phyloP scores from a whole-genome alignment of 2,113 vertebrate species.

The Chamaetylas fuelleborni region DNA sequence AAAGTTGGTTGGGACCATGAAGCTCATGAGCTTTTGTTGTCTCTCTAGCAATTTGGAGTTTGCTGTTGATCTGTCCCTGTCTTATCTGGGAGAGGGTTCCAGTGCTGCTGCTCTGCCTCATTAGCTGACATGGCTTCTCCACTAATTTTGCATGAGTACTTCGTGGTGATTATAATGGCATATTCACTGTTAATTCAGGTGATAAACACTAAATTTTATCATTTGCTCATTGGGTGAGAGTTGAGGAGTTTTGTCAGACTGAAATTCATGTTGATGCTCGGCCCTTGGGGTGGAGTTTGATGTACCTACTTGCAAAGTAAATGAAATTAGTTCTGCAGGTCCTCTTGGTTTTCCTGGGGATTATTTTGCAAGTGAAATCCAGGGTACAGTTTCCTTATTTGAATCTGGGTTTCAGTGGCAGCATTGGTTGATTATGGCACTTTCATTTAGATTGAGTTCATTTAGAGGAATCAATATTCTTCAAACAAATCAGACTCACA shows the following conservation, averaged over 20 bases:
- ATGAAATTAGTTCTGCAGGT: background rate
- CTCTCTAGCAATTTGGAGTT: background rate
- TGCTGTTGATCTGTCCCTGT: background rate
- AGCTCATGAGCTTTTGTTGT: background rate
- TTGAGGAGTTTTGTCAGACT: background rate
- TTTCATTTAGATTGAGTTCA: background rate
- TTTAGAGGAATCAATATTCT: background rate
- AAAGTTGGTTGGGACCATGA: rapidly evolving
- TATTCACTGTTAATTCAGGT: background rate
- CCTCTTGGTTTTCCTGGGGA: background rate
- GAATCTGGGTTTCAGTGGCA: background rate
- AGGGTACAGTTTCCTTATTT: background rate
- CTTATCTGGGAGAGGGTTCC: background rate
- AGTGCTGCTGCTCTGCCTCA: background rate
- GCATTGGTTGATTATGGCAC: background rate
- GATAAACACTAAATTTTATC: background rate
- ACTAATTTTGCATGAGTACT: background rate
- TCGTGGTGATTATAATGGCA: background rate
- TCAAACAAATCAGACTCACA: background rate
- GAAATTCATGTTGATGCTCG: background rate
- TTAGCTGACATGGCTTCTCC: background rate
- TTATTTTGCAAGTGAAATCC: background rate
- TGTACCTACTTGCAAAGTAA: background rate
- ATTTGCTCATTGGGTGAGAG: rapidly evolving
- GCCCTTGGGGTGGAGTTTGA: background rate